These are phyloP conservation scores for Gandaritis pyraliata DNA, from an alignment of 2,888 invertebrate species.

Conservation along the genomic window DNA sequence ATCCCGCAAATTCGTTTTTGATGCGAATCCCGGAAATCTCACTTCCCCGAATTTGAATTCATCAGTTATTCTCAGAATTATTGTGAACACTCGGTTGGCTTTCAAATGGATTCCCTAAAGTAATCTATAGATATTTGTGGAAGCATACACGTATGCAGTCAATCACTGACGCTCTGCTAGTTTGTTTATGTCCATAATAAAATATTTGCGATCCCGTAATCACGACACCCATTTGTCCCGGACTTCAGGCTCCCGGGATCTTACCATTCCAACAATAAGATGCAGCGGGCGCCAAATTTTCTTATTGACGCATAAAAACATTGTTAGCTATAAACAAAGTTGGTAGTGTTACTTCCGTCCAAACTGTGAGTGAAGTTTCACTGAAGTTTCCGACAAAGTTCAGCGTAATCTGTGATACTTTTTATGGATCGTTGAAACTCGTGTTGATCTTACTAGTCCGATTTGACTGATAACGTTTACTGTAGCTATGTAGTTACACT, in stretches of 20 bases:
- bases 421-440: constrained; percentile 12
- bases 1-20: neutral
- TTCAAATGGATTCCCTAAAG: neutral
- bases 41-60: neutral
- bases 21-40: neutral
- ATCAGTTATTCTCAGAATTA: neutral
- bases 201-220: no score
- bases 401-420: constrained; percentile 11
- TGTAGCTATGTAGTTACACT: neutral
- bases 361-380: constrained; percentile 4
- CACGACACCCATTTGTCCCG: neutral
- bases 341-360: constrained; percentile 18
- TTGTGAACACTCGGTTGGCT: neutral
- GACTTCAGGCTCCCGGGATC: neutral
- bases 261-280: constrained; percentile 50
- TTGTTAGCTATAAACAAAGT: constrained; percentile 3
- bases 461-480: neutral
- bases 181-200: no score
- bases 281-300: constrained; percentile 50
- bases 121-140: no score
- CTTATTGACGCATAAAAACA: constrained; percentile 33
- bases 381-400: constrained; percentile 4
- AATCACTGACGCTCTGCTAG: no score
- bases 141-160: no score
- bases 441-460: neutral